phyloP scores from a whole-genome alignment of 1,140 invertebrate species.

The Trypoxylus dichotomus region DNA sequence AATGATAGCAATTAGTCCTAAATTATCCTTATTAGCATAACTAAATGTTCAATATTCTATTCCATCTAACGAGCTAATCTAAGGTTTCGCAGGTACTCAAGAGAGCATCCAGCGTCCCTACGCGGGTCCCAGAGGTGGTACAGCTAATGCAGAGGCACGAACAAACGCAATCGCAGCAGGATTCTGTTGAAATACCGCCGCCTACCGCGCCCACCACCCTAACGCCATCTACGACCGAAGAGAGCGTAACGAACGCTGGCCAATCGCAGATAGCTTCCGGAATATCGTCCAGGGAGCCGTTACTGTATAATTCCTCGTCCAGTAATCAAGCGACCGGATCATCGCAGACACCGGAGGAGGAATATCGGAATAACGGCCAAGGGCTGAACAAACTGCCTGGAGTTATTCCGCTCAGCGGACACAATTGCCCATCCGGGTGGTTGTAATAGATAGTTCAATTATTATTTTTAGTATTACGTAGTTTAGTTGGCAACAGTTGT shows the following conservation, averaged over 20 bases:
- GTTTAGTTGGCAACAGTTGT: neutral
- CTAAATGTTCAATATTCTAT: neutral
- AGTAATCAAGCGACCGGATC: slow-evolving; percentile 50
- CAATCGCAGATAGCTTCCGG: slow-evolving; percentile 39
- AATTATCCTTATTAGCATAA: neutral
- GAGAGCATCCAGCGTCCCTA: slow-evolving; percentile 64
- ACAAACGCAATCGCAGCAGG: slow-evolving; percentile 58
- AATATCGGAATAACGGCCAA: slow-evolving; percentile 41
- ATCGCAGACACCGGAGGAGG: slow-evolving; percentile 52
- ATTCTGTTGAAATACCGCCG: slow-evolving; percentile 52
- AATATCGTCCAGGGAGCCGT: slow-evolving; percentile 51
- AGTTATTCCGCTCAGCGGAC: slow-evolving; percentile 65
- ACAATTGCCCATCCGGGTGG: slow-evolving; percentile 63
- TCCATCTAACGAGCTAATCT: neutral
- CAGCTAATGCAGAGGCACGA: slow-evolving; percentile 50
- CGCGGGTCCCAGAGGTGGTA: slow-evolving; percentile 56
- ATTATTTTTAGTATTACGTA: neutral
- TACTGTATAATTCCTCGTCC: slow-evolving; percentile 51
- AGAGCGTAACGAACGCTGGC: slow-evolving; percentile 48
- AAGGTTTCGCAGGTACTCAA: slow-evolving; percentile 55
- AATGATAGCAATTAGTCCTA: too few species aligned
- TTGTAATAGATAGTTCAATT: slow-evolving; percentile 48
- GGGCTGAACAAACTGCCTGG: slow-evolving; percentile 60
- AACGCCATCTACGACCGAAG: slow-evolving; percentile 60
- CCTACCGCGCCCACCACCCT: slow-evolving; percentile 40